Evolutionary conservation across 2,888 invertebrate genomes (phyloP).

Genomic region (Thecocarcelia acutangulata): DNA sequence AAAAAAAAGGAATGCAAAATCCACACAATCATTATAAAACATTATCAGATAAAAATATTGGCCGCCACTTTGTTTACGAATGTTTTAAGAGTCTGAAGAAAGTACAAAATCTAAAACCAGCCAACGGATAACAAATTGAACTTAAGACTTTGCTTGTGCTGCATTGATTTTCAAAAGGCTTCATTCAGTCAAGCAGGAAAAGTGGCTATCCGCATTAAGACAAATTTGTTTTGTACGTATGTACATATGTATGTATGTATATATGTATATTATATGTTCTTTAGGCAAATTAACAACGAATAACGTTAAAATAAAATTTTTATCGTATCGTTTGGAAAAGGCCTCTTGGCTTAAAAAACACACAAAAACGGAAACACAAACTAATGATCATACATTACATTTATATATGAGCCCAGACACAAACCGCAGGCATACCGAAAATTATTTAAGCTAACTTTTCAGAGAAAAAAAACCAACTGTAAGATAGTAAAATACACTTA

Average conservation of each 20-base stretch:
- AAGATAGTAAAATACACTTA: no score
- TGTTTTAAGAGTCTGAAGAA: constrained; percentile 26
- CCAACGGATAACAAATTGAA: constrained; percentile 41
- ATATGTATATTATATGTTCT: constrained; percentile 25
- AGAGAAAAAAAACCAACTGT: no score
- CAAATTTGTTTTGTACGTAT: constrained; percentile 49
- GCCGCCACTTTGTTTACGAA: constrained; percentile 65
- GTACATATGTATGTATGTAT: no score
- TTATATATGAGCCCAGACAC: neutral
- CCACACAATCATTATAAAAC: constrained; percentile 66
- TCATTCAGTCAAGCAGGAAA: constrained; percentile 31
- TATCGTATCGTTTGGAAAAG: constrained; percentile 52
- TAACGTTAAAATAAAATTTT: constrained; percentile 56
- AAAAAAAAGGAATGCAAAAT: constrained; percentile 11
- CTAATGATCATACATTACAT: constrained; percentile 12
- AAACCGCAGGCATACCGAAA: neutral
- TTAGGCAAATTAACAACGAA: constrained; percentile 53
- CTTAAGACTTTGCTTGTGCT: constrained; percentile 23
- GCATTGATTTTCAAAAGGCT: constrained; percentile 7
- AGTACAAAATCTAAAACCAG: constrained; percentile 4
- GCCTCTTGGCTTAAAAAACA: constrained; percentile 52
- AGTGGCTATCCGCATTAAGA: constrained; percentile 56
- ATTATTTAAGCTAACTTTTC: neutral
- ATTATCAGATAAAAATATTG: constrained; percentile 67
- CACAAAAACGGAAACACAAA: constrained; percentile 22